Evolutionary conservation across 2,888 invertebrate species (phyloP), one percentile per base, ranked within the genome.

Genomic region (Drosophila affinis): DNA sequence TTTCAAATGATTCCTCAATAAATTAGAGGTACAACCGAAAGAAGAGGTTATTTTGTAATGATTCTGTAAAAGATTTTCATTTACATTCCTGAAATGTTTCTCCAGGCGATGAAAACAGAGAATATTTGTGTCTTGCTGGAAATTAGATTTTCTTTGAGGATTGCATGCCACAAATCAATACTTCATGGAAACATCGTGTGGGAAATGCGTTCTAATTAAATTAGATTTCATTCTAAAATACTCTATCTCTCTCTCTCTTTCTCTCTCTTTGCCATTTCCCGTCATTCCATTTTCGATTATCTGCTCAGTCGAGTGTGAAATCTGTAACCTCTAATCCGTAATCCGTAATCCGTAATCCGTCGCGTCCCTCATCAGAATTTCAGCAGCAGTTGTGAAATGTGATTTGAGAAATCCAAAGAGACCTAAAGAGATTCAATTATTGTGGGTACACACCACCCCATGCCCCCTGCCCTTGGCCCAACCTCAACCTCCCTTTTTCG

Each of bases 371-470:
- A 72, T 72, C 70, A 71, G 48, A 74, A 73, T 72, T 73, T 24
- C 46, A 73, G 27, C 54, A 73, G 64, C 64, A 39, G 14, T 39
- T 39, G n/a, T 72, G 48, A 73, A 72, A 72, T 73, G 63, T 72
- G 71, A 72, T 72, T 72, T 54, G 55, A 59, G 58, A 51, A 72
- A 64, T 72, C 59, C 65, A 58, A 45, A 47, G 48, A 54, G 57
- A 34, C 71, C 71, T 48, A 32, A 39, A 34, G 60, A 69, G 71
- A 69, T 69, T 69, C 72, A 69, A 69, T 69, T 70, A 69, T 69
- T 70, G 70, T 48, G 55, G 56, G 62, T 55, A 7, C 39, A 32
- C 32, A 7, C 27, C 27, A 7, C 1, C 27, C 27, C 27, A 7
- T 6, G 24, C 10, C 21, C 27, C n/a, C 45, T 0, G 1, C 47